Evolutionary conservation across 2,113 vertebrate species (phyloP), one percentile per base, ranked within the genome.

Genomic region (Sinocyclocheilus rhinocerous): DNA sequence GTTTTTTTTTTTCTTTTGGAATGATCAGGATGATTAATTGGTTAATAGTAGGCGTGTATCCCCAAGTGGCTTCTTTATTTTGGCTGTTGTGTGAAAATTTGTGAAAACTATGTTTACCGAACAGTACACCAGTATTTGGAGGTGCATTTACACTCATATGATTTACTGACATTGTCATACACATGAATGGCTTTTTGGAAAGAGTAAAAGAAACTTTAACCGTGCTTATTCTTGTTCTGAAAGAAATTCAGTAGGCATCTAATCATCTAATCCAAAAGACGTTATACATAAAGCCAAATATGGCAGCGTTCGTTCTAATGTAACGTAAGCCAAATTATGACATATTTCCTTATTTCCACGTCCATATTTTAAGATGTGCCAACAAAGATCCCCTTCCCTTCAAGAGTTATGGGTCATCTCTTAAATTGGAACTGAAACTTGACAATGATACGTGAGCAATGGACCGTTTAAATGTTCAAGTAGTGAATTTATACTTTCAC

Each of bases 11-110:
- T 92, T 90, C 93, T 92, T 92, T 89, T 89, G 86, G 88, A 83
- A 90, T 92, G 90, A 91, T 93, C 92, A 92, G 29, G 61, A 90
- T 95, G 95, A 95, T 95, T 94, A 93, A 95, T 95, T 92, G 92
- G 92, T 92, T 87, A 57, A 85, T 88, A 91, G 89, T 39, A 89
- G 81, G 59, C 87, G 33, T 59, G 80, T 61, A 77, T 92, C 92
- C 80, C 92, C 93, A 24, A 73, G 90, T 90, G 92, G 86, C 72
- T 18, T n/a, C 24, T 87, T 76, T 45, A 22, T 36, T 65, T 24
- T 70, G 91, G 89, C 91, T 26, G 87, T 86, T 90, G 26, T 29
- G 3, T 90, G 92, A 76, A 57, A 48, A 24, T 18, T 29, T 76
- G 16, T 20, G 7, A 20, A 52, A 55, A 29, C 24, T 77, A 3